phyloP scores from a whole-genome alignment of 2,888 invertebrate genomes.

The Cheilosia soror region DNA sequence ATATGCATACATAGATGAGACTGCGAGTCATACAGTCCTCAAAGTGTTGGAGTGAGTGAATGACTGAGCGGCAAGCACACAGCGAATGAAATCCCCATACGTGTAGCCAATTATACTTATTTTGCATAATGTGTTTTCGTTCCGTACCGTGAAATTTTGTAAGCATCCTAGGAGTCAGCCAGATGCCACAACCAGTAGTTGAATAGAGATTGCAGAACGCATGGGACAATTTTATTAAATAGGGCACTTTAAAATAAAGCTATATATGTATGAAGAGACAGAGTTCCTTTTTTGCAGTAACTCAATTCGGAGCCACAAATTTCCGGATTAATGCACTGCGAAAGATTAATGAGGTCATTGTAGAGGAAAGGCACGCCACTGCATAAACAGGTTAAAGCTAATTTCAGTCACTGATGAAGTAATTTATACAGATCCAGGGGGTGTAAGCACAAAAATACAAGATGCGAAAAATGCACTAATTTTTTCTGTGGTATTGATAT shows the following conservation, averaged over 20 bases:
- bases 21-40: too few relatives aligned
- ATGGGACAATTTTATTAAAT: constrained; percentile 59
- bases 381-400: constrained; percentile 8
- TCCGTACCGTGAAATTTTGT: constrained; percentile 3
- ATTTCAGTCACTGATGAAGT: constrained; percentile 15
- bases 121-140: constrained; percentile 66
- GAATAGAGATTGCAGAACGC: constrained; percentile 51
- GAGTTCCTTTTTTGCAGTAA: constrained; percentile 22
- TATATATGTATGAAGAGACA: not conserved
- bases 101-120: constrained; percentile 62
- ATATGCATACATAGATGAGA: too few relatives aligned
- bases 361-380: not conserved
- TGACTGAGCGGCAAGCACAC: constrained; percentile 18
- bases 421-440: not conserved
- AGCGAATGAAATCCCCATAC: constrained; percentile 35
- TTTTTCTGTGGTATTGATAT: not conserved
- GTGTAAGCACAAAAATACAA: not conserved
- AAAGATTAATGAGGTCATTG: constrained; percentile 54
- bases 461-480: not conserved
- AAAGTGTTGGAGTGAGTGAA: constrained; percentile 27
- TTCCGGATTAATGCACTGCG: constrained; percentile 56
- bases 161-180: constrained; percentile 11
- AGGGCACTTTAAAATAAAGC: constrained; percentile 35
- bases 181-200: not conserved
- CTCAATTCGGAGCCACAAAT: constrained; percentile 45